Evolutionary conservation across 1,140 invertebrate species (phyloP), one percentile per base, ranked within the genome.

Genomic region (Aphidius ervi): DNA sequence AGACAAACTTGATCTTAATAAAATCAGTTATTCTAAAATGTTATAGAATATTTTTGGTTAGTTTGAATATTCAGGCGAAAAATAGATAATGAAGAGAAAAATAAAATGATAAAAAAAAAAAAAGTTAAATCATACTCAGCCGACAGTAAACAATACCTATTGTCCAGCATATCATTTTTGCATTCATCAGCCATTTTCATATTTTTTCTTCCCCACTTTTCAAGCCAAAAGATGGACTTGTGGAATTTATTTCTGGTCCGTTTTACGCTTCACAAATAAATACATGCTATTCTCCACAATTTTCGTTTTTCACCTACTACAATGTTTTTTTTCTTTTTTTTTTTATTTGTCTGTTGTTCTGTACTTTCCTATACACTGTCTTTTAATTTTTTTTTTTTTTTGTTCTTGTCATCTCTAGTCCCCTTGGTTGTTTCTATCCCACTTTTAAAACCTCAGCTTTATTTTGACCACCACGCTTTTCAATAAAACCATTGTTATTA

Each of bases 141-240:
- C 59, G 59, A 45, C 53, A 56, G 53, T 61, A 61, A 69, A 73
- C 71, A 73, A 73, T 73, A 68, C 68, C 66, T 68, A 70, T 70
- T 70, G 68, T 70, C 67, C 63, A 65, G 54, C 66, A 67, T 61
- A 61, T 61, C 40, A 61, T 61, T 61, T 61, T 53, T 46, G 59
- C 63, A 58, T 52, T 58, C 65, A 71, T 64, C 62, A 59, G 60
- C 59, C 58, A 67, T 58, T 55, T 52, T 46, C 55, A 46, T 43
- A 37, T 9, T 52, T 47, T 45, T 56, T 52, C n/a, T 47, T 56
- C 47, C 23, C 31, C 61, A 31, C 58, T 46, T 9, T 6, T 48
- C 1, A 20, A n/a, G n/a, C 9, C 6, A 20, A 20, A n/a, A 16
- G 52, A 54, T 37, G 20, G 52, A 39, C 39, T 54, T 16, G 40